Evolutionary conservation across 2,797 vertebrate genomes (phyloP), one percentile per base, ranked within the genome.

Genomic region (Hybognathus amarus): DNA sequence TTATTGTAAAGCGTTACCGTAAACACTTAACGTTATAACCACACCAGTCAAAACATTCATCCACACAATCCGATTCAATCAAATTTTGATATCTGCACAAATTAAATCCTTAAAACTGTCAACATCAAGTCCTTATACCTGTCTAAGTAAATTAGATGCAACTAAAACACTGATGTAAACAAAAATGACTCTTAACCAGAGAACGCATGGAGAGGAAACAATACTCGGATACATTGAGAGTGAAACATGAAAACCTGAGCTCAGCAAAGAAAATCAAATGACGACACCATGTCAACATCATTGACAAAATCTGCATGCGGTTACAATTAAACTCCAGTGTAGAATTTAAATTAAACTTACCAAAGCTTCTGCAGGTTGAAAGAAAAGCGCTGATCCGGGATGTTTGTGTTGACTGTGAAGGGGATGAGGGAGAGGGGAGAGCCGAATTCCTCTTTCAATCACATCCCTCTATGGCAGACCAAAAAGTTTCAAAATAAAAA

Each of bases 391-490:
- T 45, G 79, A 73, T 84, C 80, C 75, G 74, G 52, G 74, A 61
- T 20, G 52, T 56, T 50, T 79, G 82, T 81, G 82, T 69, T 76
- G 54, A 80, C 67, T 40, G 67, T 78, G 63, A 61, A 73, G 36
- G 67, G 80, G 85, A 82, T 77, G 80, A 87, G 88, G 84, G 86
- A 86, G 77, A 70, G 71, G 85, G 75, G 52, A 69, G 59, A 77
- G 47, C 36, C 66, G 45, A 70, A 50, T 71, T 79, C 59, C 63
- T 54, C 47, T 83, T 64, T 45, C 79, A 88, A 84, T 90, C 83
- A 90, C 86, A 86, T 88, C 83, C 84, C 85, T 88, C 83, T 78
- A 50, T 77, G 80, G 50, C 40, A 84, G 54, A 83, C n/a, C 47
- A 83, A 68, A 80, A 77, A 67, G 79, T 75, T 84, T 77, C 61